phyloP scores from a whole-genome alignment of 2,888 invertebrate genomes.

The Mimumesa dahlbomi region DNA sequence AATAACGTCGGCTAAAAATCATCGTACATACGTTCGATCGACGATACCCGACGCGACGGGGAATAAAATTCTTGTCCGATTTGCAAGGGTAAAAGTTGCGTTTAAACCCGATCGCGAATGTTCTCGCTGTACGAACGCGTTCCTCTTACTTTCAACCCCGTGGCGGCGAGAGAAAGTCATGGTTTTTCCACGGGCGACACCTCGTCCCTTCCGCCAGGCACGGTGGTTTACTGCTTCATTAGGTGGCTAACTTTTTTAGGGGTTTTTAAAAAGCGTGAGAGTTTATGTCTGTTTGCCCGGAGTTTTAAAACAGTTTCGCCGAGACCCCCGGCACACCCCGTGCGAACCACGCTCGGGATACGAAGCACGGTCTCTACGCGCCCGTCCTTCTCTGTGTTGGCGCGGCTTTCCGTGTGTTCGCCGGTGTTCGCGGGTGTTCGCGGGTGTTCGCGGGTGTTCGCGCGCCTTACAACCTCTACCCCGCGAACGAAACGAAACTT shows the following conservation, averaged over 20 bases:
- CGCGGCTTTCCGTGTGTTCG: too few species aligned
- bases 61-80: too few species aligned
- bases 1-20: too few species aligned
- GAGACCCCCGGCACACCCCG: conserved; percentile 43
- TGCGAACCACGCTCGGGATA: too few species aligned
- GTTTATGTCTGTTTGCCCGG: conserved; percentile 69
- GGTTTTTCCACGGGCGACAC: conserved; percentile 54
- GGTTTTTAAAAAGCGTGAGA: conserved; percentile 70
- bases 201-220: conserved; percentile 45
- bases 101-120: conserved; percentile 11
- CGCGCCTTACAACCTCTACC: conserved; percentile 39
- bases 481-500: conserved; percentile 52
- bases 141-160: conserved; percentile 48
- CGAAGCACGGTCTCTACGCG: too few species aligned
- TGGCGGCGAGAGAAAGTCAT: conserved; percentile 44
- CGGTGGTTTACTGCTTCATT: conserved; percentile 69
- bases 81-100: conserved; percentile 20
- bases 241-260: conserved; percentile 71
- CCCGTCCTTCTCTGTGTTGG: too few species aligned
- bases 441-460: conserved; percentile 34
- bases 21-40: too few species aligned
- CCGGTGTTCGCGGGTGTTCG: too few species aligned
- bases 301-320: conserved; percentile 69
- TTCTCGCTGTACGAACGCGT: not conserved
- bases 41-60: too few species aligned